Conservation (phyloP, 2,888 invertebrate genomes). For the Atethmia centrago region DNA sequence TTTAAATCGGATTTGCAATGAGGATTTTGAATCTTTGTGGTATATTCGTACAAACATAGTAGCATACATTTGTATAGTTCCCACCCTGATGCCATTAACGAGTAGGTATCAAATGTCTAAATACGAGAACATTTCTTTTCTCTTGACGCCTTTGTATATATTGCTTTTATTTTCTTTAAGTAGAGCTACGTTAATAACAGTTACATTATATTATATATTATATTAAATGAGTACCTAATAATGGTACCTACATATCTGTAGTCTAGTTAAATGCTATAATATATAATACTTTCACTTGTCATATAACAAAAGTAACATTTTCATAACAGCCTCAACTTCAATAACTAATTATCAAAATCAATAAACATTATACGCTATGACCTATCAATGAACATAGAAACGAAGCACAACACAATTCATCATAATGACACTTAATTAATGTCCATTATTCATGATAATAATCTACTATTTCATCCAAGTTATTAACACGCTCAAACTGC, state of each 20-base stretch:
- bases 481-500: slow-evolving; percentile 33
- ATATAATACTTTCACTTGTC: background rate
- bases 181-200: background rate
- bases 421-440: slow-evolving; percentile 44
- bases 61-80: background rate
- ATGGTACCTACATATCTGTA: background rate
- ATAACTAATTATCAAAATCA: background rate
- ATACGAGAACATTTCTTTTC: slow-evolving; percentile 12
- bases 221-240: too few relatives aligned
- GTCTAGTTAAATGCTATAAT: background rate
- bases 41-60: background rate
- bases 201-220: too few relatives aligned
- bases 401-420: slow-evolving; percentile 24
- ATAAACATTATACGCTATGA: background rate
- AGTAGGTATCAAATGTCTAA: slow-evolving; percentile 37
- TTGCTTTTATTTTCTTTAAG: slow-evolving; percentile 3
- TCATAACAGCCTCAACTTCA: background rate
- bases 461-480: slow-evolving; percentile 38
- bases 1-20: background rate
- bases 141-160: background rate
- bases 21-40: background rate
- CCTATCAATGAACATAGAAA: background rate
- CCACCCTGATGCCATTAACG: background rate
- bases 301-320: background rate
- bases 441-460: slow-evolving; percentile 35